These are phyloP conservation scores for Iselma pallidipennis DNA, from an alignment of 2,888 invertebrate species.

Conservation along the genomic window DNA sequence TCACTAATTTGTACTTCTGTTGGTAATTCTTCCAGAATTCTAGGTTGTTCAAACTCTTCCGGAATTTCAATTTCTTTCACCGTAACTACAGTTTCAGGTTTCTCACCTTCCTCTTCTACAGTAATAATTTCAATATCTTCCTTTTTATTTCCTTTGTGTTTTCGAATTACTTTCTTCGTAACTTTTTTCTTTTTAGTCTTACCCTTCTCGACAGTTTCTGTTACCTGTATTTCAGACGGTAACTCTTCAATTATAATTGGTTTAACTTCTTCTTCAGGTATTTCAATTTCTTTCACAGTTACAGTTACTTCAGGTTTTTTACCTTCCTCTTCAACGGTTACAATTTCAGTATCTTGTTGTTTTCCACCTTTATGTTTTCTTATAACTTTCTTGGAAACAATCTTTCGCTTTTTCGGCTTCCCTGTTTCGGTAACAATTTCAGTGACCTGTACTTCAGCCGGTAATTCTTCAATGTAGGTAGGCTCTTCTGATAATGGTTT, in stretches of 20 bases:
- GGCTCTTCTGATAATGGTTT: slow-evolving; percentile 31
- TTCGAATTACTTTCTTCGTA: no score
- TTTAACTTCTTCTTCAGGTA: slow-evolving; percentile 32
- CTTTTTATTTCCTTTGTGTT: no score
- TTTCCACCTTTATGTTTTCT: no score
- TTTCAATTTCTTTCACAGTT: no score
- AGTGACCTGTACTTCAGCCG: slow-evolving; percentile 34
- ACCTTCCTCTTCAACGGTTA: no score
- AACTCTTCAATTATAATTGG: slow-evolving; percentile 41
- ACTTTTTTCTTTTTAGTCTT: no score
- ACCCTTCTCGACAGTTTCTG: slow-evolving; percentile 45
- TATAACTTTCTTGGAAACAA: slow-evolving; percentile 29
- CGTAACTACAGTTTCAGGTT: no score
- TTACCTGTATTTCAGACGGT: slow-evolving; percentile 47
- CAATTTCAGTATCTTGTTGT: no score
- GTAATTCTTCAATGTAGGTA: slow-evolving; percentile 4
- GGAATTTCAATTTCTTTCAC: neutral
- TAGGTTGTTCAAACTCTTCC: neutral
- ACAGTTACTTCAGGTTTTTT: no score
- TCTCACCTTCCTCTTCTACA: no score
- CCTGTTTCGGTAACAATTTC: slow-evolving; percentile 22
- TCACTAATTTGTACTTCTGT: slow-evolving; percentile 36
- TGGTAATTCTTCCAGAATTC: slow-evolving; percentile 25
- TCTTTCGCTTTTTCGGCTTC: slow-evolving; percentile 37
- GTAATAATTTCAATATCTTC: no score